Base-by-base conservation (phyloP, 2,797 vertebrate genomes). In the Sebastiscus tertius region DNA sequence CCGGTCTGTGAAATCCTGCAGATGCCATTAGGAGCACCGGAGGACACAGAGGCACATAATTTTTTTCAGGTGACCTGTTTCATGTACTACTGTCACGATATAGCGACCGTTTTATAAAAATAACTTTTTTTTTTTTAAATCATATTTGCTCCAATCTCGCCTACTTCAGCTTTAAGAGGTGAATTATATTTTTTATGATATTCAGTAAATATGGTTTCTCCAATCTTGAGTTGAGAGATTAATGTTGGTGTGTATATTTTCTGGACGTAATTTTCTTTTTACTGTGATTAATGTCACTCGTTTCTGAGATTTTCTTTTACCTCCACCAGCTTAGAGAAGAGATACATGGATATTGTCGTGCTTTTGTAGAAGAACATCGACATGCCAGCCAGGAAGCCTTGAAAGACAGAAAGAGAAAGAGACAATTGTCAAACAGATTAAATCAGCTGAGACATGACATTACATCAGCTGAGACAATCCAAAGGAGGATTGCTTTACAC, bases 281-380 rank as follows among this genome's bases (percentile, higher is more conserved):
- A 9, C 2, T 1, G 14, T 39, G 8, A 67, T 68, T 27, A 65
- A n/a, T n/a, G 13, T 29, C 24, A 63, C 4, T 12, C 7, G n/a
- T 69, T 79, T 74, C 56, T 33, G 18, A 55, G 4, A 42, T 39
- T 7, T 68, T n/a, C 1, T 31, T 36, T 94, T 96, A 99, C 98
- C 98, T 99, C 99, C 83, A 99, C 97, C 87, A 99, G 94, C 92
- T 99, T 99, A 42, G 98, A 97, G 87, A 97, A 97, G 82, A 99
- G 96, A 91, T 99, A 99, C 99, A 99, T 99, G 72, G 98, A 99
- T 93, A 99, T 99, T 16, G 97, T 94, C 31, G 99, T 99, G 92
- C 98, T 99, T 96, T 98, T 98, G 96, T 99, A 99, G 96, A 99
- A 99, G 96, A 99, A 98, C 99, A 99, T 99, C 29, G 98, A 99